phyloP scores from a whole-genome alignment of 2,113 vertebrate genomes.

The Pelobates fuscus region DNA sequence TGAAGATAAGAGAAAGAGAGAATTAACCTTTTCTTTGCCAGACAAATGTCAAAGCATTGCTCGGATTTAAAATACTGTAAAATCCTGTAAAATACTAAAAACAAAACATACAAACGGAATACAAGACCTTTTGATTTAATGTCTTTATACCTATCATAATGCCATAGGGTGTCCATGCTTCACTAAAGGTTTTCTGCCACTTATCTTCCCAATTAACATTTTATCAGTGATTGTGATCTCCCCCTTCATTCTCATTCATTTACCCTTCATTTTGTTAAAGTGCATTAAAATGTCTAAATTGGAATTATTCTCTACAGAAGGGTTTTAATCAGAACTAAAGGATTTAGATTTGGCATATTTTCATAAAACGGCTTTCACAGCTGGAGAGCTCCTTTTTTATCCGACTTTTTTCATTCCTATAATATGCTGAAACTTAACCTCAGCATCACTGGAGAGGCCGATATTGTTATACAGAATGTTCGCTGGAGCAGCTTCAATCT shows the following conservation, averaged over 20 bases:
- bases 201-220: slow-evolving; percentile 7
- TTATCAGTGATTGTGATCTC: slow-evolving; percentile 14
- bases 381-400: slow-evolving; percentile 8
- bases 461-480: slow-evolving; percentile 34
- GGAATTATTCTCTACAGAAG: neutral
- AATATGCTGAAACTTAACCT: slow-evolving; percentile 15
- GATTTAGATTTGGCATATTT: slow-evolving; percentile 38
- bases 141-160: neutral
- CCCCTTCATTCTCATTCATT: slow-evolving; percentile 14
- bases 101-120: neutral
- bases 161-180: neutral
- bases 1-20: no score
- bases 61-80: no score
- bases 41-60: no score
- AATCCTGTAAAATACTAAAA: neutral
- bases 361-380: slow-evolving; percentile 21
- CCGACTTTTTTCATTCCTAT: slow-evolving; percentile 1
- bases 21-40: no score
- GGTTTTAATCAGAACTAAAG: slow-evolving; percentile 21
- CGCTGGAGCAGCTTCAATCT: slow-evolving; percentile 7
- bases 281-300: slow-evolving; percentile 10
- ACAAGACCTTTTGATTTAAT: neutral
- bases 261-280: slow-evolving; percentile 34
- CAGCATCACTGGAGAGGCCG: slow-evolving; percentile 9
- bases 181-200: neutral